phyloP scores from a whole-genome alignment of 2,113 vertebrate species.

The Eretmochelys imbricata region DNA sequence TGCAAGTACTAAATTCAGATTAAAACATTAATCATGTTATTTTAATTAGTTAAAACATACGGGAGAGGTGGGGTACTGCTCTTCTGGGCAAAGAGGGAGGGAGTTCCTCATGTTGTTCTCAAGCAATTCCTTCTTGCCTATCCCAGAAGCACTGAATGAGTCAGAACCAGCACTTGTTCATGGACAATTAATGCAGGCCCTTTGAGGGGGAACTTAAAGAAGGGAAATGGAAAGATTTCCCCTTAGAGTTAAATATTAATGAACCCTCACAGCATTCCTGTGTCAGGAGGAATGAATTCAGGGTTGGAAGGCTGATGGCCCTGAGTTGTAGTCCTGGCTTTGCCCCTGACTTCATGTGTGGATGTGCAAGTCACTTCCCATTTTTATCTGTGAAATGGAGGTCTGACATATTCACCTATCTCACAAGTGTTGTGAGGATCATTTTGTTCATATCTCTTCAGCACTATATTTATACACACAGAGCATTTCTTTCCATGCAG shows the following conservation, averaged over 20 bases:
- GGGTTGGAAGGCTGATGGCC: neutral
- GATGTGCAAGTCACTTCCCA: neutral
- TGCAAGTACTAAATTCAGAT: slow-evolving; percentile 13
- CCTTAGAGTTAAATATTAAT: neutral
- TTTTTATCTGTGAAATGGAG: neutral
- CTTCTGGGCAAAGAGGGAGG: slow-evolving; percentile 53
- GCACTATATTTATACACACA: neutral
- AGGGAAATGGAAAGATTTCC: neutral
- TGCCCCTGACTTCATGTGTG: neutral
- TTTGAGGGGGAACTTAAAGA: neutral
- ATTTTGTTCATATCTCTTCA: neutral
- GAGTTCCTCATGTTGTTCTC: neutral
- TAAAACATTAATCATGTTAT: slow-evolving; percentile 18
- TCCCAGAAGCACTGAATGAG: neutral
- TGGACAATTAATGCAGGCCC: neutral
- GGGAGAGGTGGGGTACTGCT: slow-evolving; percentile 9
- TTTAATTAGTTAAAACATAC: neutral
- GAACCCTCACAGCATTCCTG: neutral
- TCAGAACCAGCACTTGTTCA: slow-evolving; percentile 14
- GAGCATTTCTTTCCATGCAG: neutral
- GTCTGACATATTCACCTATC: neutral
- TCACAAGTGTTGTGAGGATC: neutral
- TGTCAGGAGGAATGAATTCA: neutral
- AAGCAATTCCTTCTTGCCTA: neutral
- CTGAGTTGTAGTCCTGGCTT: neutral